These are phyloP conservation scores for Spisula subtruncata DNA, from an alignment of 2,888 invertebrate genomes.

Conservation along the genomic window DNA sequence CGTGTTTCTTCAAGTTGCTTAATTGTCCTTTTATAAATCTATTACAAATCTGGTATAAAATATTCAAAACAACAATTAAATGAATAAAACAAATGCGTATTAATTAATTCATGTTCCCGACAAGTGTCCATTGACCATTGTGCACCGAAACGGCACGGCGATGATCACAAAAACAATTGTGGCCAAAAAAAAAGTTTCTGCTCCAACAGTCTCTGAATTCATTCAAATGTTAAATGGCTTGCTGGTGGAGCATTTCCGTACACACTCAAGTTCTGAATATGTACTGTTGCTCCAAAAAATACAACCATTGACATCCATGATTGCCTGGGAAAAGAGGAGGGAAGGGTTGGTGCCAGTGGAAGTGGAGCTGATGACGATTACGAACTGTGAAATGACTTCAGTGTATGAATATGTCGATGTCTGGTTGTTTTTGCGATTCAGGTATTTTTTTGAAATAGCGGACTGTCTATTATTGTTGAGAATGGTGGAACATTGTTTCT, in stretches of 20 bases:
- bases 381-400: neutral
- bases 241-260: neutral
- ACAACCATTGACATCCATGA: neutral
- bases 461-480: neutral
- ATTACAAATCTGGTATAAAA: no score
- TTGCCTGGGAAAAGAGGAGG: constrained; percentile 23
- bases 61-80: no score
- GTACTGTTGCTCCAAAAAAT: neutral
- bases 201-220: no score
- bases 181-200: neutral
- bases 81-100: no score
- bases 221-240: neutral
- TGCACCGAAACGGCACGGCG: no score
- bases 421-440: neutral
- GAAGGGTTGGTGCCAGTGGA: no score
- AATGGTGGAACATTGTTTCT: constrained; percentile 26
- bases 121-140: no score
- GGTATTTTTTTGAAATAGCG: neutral
- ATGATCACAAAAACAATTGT: neutral
- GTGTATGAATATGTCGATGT: neutral
- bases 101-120: no score
- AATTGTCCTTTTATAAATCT: no score
- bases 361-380: neutral
- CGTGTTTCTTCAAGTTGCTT: no score
- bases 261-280: constrained; percentile 1